Conservation (phyloP, 2,888 invertebrate species). For the Tromatobia lineatoria region DNA sequence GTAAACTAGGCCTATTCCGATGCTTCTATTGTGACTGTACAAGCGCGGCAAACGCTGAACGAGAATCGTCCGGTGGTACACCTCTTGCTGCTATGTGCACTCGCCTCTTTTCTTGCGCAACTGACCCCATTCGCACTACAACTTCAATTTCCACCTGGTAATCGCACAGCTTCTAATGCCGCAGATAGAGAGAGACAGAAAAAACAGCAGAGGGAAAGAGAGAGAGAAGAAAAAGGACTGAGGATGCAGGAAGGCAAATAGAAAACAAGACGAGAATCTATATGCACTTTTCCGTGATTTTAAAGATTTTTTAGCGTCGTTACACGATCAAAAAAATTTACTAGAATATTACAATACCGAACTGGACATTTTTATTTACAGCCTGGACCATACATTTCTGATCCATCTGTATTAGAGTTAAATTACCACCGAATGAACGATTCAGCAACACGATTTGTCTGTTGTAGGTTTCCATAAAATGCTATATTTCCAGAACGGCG, state of each 20-base stretch:
- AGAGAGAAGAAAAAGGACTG: constrained; percentile 24
- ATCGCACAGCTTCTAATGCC: constrained; percentile 52
- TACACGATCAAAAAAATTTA: too few relatives aligned
- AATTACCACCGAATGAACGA: too few relatives aligned
- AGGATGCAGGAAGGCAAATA: constrained; percentile 10
- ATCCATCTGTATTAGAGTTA: too few relatives aligned
- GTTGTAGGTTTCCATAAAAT: too few relatives aligned
- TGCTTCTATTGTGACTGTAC: neutral
- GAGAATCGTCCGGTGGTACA: constrained; percentile 41
- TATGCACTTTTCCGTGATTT: constrained; percentile 46
- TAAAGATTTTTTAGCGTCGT: neutral
- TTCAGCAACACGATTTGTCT: too few relatives aligned
- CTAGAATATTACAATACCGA: too few relatives aligned
- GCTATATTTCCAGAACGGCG: too few relatives aligned
- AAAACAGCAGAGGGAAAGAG: constrained; percentile 38
- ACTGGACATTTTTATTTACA: too few relatives aligned
- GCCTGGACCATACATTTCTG: too few relatives aligned
- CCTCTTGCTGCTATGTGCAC: constrained; percentile 46
- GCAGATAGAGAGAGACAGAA: constrained; percentile 32
- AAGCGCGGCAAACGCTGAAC: constrained; percentile 4
- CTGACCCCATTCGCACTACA: constrained; percentile 72
- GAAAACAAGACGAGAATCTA: constrained; percentile 48
- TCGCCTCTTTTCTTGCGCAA: constrained; percentile 71
- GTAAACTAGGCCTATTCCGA: constrained; percentile 8
- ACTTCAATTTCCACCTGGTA: constrained; percentile 70